Evolutionary conservation across 2,888 invertebrate genomes (phyloP).

Genomic region (Polyploca ridens): DNA sequence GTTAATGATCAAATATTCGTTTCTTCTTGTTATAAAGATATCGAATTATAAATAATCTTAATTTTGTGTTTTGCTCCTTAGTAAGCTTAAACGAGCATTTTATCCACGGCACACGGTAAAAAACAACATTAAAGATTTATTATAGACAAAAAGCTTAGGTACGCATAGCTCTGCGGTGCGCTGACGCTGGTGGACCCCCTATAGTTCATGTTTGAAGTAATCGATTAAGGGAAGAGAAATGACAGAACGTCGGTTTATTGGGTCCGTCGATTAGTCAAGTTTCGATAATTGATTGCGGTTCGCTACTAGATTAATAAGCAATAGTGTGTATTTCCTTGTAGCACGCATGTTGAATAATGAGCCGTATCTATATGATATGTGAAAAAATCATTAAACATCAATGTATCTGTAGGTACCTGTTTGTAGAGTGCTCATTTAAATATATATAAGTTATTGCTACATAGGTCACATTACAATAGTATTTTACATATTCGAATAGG

Average conservation of each 20-base stretch:
- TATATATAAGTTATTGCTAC: conserved; percentile 1
- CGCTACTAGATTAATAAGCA: conserved; percentile 80
- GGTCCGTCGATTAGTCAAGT: conserved; percentile 78
- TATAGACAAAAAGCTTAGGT: conserved; percentile 65
- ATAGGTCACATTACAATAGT: conserved; percentile 3
- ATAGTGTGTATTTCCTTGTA: conserved; percentile 61
- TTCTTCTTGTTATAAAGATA: not conserved
- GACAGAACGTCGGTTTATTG: conserved; percentile 79
- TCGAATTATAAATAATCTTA: not conserved
- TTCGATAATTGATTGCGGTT: conserved; percentile 80
- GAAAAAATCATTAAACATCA: conserved; percentile 5
- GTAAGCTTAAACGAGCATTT: conserved; percentile 11
- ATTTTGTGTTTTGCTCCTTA: not conserved
- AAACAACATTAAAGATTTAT: conserved; percentile 66
- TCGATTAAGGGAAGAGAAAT: conserved; percentile 83
- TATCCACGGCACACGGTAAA: conserved; percentile 40
- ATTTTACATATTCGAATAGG: conserved; percentile 2
- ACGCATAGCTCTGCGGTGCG: conserved; percentile 54
- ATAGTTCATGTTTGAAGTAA: conserved; percentile 78
- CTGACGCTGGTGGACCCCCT: conserved; percentile 74
- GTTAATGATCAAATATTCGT: too few relatives aligned
- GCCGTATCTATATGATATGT: conserved; percentile 27
- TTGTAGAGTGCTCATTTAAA: not conserved
- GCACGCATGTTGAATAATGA: conserved; percentile 54
- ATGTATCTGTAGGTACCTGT: not conserved